phyloP scores from a whole-genome alignment of 2,797 vertebrate genomes.

The Sebastes iracundus region DNA sequence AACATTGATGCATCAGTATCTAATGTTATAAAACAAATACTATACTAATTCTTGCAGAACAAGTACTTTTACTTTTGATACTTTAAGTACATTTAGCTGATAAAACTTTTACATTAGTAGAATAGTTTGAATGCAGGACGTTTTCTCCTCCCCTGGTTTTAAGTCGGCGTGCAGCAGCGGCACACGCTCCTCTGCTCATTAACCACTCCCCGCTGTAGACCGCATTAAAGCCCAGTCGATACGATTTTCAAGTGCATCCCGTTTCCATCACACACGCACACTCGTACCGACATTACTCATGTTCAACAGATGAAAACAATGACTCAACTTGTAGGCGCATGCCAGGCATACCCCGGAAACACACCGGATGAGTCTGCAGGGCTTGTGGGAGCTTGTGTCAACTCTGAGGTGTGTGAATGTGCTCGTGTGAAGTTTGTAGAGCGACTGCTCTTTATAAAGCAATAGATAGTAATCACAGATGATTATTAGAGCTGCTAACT shows the following conservation, averaged over 20 bases:
- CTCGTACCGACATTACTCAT: conserved; percentile 36
- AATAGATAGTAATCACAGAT: neutral
- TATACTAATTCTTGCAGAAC: neutral
- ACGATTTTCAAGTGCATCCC: conserved; percentile 8
- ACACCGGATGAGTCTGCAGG: conserved; percentile 34
- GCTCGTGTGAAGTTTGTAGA: neutral
- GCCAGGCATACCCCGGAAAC: conserved; percentile 54
- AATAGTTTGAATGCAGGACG: neutral
- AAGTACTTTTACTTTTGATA: neutral
- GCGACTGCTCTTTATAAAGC: neutral
- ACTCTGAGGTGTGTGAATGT: conserved; percentile 14
- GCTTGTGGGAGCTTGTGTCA: conserved; percentile 64
- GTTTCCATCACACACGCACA: conserved; percentile 21
- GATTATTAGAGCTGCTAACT: neutral
- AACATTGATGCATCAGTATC: too few species aligned
- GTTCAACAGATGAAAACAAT: conserved; percentile 65
- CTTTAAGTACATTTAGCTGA: too few species aligned
- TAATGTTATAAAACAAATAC: too few species aligned
- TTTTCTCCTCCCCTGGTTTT: neutral
- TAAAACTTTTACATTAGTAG: neutral
- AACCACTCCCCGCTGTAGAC: conserved; percentile 10
- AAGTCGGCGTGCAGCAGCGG: neutral
- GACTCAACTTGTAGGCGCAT: conserved; percentile 67
- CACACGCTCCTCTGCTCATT: neutral
- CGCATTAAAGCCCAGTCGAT: conserved; percentile 40